These are phyloP conservation scores for Pogonocherus hispidulus DNA, from an alignment of 2,888 invertebrate genomes.

Conservation along the genomic window DNA sequence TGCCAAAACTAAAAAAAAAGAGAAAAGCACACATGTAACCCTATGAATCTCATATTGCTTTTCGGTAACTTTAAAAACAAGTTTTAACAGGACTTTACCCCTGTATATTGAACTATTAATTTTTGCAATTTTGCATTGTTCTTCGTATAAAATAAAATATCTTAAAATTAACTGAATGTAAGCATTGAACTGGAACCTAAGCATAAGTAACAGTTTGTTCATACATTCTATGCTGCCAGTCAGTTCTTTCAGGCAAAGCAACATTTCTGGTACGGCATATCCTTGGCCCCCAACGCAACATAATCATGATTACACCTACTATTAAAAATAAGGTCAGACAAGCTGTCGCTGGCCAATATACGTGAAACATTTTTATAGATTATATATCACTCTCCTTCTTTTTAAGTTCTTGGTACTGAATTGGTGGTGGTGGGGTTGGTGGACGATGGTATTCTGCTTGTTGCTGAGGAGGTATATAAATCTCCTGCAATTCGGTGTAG, in stretches of 20 bases:
- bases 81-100: too few species aligned
- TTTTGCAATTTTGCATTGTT: too few species aligned
- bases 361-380: conserved; percentile 70
- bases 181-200: too few species aligned
- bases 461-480: conserved; percentile 64
- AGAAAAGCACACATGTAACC: too few species aligned
- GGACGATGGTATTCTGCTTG: conserved; percentile 65
- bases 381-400: conserved; percentile 87
- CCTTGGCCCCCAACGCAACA: conserved; percentile 81
- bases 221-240: conserved; percentile 79
- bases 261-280: conserved; percentile 81
- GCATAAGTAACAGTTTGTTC: conserved; percentile 76
- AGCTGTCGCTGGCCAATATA: conserved; percentile 84
- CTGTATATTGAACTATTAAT: too few species aligned
- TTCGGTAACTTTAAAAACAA: too few species aligned
- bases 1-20: too few species aligned
- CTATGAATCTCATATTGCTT: too few species aligned
- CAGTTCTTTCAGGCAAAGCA: conserved; percentile 75
- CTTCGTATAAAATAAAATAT: too few species aligned
- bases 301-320: conserved; percentile 78
- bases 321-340: conserved; percentile 81
- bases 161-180: too few species aligned
- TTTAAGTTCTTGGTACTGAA: conserved; percentile 67
- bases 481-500: conserved; percentile 78
- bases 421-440: conserved; percentile 65